phyloP scores from a whole-genome alignment of 2,113 vertebrate species.

The Acanthochromis polyacanthus region DNA sequence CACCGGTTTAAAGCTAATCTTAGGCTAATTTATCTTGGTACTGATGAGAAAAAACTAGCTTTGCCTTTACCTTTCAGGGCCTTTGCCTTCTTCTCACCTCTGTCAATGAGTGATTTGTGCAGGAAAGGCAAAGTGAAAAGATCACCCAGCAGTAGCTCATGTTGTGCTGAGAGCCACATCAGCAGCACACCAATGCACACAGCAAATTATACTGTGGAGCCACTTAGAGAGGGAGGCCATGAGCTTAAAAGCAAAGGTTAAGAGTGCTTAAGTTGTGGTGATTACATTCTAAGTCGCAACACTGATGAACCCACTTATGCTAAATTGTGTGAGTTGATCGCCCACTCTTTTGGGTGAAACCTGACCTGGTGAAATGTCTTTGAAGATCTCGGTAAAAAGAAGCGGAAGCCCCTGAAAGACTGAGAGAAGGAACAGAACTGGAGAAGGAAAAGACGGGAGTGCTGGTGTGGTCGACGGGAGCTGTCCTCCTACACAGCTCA shows the following conservation, averaged over 20 bases:
- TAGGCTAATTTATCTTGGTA: background rate
- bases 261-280: slow-evolving; percentile 52
- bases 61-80: background rate
- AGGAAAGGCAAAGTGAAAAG: slow-evolving; percentile 19
- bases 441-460: background rate
- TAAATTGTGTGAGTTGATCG: slow-evolving; percentile 35
- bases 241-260: slow-evolving; percentile 61
- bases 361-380: slow-evolving; percentile 27
- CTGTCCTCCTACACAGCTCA: slow-evolving; percentile 55
- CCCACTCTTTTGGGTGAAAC: slow-evolving; percentile 21
- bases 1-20: background rate
- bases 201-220: slow-evolving; percentile 40
- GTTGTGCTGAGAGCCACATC: slow-evolving; percentile 38
- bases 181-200: slow-evolving; percentile 24
- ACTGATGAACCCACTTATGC: slow-evolving; percentile 43
- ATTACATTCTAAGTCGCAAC: slow-evolving; percentile 57
- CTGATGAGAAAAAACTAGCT: background rate
- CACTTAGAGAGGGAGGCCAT: slow-evolving; percentile 44
- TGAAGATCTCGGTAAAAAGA: slow-evolving; percentile 1
- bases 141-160: slow-evolving; percentile 6
- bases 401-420: background rate
- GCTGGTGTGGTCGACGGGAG: slow-evolving; percentile 32
- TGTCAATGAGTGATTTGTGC: slow-evolving; percentile 1
- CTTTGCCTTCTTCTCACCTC: background rate
- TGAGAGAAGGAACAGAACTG: background rate